phyloP scores from a whole-genome alignment of 30 jellyfish, hydroid and myxozoan species.

The Aurelia sp. region DNA sequence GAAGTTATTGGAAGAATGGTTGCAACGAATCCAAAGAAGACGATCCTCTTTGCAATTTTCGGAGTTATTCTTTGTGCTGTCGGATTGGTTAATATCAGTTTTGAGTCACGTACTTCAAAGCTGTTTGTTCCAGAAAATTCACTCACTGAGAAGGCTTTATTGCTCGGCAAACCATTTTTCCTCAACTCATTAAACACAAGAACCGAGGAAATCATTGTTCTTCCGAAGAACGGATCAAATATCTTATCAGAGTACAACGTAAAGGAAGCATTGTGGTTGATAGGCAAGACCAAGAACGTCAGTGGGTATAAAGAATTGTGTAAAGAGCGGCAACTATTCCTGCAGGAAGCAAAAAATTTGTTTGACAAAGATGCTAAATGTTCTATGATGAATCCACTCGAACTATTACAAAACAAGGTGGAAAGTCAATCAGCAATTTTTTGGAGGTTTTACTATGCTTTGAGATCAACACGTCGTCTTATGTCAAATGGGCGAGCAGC shows the following conservation, averaged over 20 bases:
- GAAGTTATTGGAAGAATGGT: conserved; percentile 51
- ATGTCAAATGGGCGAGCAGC: conserved; percentile 83
- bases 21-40: conserved; percentile 70
- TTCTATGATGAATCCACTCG: conserved; percentile 55
- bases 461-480: conserved; percentile 5
- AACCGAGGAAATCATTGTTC: conserved; percentile 45
- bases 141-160: conserved; percentile 49
- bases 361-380: conserved; percentile 19
- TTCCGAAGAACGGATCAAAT: conserved; percentile 64
- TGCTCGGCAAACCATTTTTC: conserved; percentile 45
- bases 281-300: conserved; percentile 16
- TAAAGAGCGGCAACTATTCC: conserved; percentile 29
- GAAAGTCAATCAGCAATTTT: neutral
- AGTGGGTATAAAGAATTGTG: conserved; percentile 52
- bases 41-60: conserved; percentile 11
- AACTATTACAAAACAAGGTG: conserved; percentile 27
- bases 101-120: conserved; percentile 46
- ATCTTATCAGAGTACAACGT: conserved; percentile 10
- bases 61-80: conserved; percentile 25
- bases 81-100: conserved; percentile 44
- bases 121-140: conserved; percentile 64
- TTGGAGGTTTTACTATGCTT: conserved; percentile 26
- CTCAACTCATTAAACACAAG: conserved; percentile 50
- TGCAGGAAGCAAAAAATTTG: neutral
- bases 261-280: conserved; percentile 40